These are phyloP conservation scores for Brassicogethes aeneus DNA, from an alignment of 2,888 invertebrate species.

Conservation along the genomic window DNA sequence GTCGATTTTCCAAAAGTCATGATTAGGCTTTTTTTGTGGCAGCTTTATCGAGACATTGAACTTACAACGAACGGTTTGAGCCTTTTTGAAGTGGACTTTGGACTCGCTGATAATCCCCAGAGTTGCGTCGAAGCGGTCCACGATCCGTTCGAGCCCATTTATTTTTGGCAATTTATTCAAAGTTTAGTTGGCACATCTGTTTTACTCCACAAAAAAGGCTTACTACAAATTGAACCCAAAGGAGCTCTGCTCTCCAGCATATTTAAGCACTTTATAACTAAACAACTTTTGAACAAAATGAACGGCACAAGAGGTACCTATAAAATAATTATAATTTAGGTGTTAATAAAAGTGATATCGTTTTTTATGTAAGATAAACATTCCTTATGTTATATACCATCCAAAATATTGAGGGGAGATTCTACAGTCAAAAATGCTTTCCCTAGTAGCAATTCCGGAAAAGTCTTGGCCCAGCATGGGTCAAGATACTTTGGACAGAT, in stretches of 20 bases:
- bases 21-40: constrained; percentile 51
- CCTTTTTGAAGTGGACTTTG: constrained; percentile 45
- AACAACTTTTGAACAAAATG: constrained; percentile 1
- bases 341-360: no score
- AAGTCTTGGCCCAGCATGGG: no score
- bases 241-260: constrained; percentile 46
- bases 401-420: no score
- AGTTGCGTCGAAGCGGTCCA: constrained; percentile 43
- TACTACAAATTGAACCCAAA: constrained; percentile 27
- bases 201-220: constrained; percentile 34
- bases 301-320: no score
- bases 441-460: no score
- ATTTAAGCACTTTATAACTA: constrained; percentile 47
- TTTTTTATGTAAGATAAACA: no score
- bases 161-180: constrained; percentile 54
- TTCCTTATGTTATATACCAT: no score
- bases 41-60: constrained; percentile 49
- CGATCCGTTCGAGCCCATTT: constrained; percentile 51
- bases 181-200: constrained; percentile 40
- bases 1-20: constrained; percentile 33
- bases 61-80: constrained; percentile 43
- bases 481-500: no score
- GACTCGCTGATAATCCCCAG: constrained; percentile 42
- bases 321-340: no score
- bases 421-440: no score